Evolutionary conservation across 2,113 vertebrate species (phyloP).

Genomic region (Corythornis cristatus): DNA sequence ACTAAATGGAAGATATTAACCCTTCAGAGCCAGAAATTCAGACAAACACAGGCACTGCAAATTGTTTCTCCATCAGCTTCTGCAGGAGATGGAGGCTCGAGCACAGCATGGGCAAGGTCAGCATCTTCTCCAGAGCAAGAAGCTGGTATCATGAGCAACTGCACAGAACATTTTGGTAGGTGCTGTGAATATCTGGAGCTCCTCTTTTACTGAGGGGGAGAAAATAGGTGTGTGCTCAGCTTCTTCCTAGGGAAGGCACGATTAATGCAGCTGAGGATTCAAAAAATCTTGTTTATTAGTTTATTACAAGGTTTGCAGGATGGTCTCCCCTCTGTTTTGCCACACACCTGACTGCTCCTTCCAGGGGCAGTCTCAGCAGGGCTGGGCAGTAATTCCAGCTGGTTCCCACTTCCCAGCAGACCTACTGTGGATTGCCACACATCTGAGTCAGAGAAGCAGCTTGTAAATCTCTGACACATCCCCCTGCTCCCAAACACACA

Average conservation of each 20-base stretch:
- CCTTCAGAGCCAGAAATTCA: not conserved
- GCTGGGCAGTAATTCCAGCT: not conserved
- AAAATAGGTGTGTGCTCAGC: not conserved
- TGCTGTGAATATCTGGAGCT: not conserved
- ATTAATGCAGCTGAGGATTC: not conserved
- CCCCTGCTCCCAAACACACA: not conserved
- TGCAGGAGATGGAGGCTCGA: not conserved
- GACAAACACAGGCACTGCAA: fast-evolving
- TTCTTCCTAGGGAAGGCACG: too few relatives aligned
- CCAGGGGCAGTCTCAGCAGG: not conserved
- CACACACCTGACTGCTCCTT: not conserved
- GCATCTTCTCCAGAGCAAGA: not conserved
- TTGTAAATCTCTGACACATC: not conserved
- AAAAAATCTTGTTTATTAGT: too few relatives aligned
- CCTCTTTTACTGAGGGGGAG: not conserved
- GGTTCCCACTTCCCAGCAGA: not conserved
- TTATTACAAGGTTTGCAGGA: not conserved
- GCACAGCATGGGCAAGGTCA: not conserved
- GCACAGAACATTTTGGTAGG: not conserved
- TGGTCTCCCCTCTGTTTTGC: not conserved
- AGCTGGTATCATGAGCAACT: fast-evolving
- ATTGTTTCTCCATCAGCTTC: not conserved
- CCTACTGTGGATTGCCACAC: fast-evolving
- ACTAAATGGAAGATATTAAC: not conserved
- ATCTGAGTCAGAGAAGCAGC: not conserved